Evolutionary conservation across 1,140 invertebrate species (phyloP).

Genomic region (Anoplolepis gracilipes): DNA sequence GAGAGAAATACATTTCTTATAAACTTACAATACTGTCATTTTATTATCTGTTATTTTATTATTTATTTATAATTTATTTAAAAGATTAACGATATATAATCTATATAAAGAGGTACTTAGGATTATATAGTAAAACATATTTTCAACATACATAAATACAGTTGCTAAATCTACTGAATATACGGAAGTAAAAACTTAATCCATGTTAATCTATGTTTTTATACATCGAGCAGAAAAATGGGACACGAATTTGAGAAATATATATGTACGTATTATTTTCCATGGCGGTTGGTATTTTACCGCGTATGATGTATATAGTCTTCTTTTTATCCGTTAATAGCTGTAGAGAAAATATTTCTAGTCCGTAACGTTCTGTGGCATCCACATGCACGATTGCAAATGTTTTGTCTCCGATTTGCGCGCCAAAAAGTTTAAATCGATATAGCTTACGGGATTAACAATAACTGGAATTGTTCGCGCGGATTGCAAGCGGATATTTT

Average conservation of each 20-base stretch:
- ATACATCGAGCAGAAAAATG: neutral
- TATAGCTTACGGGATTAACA: neutral
- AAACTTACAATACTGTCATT: neutral
- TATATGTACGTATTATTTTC: neutral
- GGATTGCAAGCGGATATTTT: neutral
- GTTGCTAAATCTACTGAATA: neutral
- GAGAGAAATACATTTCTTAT: neutral
- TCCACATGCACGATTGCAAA: neutral
- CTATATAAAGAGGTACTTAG: neutral
- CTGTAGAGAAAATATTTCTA: slow-evolving; percentile 21
- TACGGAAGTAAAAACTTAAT: neutral
- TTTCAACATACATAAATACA: neutral
- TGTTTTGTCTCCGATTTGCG: neutral
- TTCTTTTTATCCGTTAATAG: neutral
- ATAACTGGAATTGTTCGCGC: neutral
- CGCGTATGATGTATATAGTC: neutral
- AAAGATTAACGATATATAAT: neutral
- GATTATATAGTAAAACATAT: neutral
- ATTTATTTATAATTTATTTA: neutral
- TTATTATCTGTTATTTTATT: neutral
- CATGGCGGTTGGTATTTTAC: neutral
- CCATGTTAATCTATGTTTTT: neutral
- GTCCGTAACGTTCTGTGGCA: neutral
- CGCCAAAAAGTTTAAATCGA: slow-evolving; percentile 31
- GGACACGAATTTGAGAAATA: neutral